A percentile compares a stretch with the other conserved stretches of the same genome.
These are phyloP conservation scores for Cyrtodaria siliqua DNA, from an alignment of 2,888 invertebrate species.

Conservation along the genomic window DNA sequence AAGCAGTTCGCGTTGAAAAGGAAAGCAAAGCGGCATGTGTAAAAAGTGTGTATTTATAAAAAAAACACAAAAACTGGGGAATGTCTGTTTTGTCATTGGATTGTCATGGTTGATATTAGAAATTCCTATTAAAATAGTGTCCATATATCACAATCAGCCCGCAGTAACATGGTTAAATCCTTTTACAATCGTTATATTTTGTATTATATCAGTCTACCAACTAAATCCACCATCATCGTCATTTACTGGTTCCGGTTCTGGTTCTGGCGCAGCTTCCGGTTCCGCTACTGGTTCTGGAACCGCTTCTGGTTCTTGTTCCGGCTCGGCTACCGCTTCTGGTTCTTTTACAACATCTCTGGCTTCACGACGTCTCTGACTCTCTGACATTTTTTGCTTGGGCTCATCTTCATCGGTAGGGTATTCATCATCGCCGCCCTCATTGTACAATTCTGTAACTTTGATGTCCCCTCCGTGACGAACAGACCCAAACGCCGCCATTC, in stretches of 20 bases:
- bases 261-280: slow-evolving; percentile 38
- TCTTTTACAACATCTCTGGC: slow-evolving; percentile 23
- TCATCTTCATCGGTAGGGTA: slow-evolving; percentile 58
- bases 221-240: slow-evolving; percentile 52
- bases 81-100: too few relatives aligned
- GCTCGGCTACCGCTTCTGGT: slow-evolving; percentile 21
- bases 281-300: slow-evolving; percentile 16
- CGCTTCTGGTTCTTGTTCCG: slow-evolving; percentile 4
- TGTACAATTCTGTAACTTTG: slow-evolving; percentile 46
- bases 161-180: too few relatives aligned
- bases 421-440: slow-evolving; percentile 41
- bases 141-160: too few relatives aligned
- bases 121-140: too few relatives aligned
- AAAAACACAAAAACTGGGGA: too few relatives aligned
- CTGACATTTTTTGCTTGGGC: slow-evolving; percentile 16
- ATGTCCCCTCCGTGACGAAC: slow-evolving; percentile 59
- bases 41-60: too few relatives aligned
- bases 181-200: too few relatives aligned
- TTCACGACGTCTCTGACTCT: slow-evolving; percentile 39
- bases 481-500: slow-evolving; percentile 65
- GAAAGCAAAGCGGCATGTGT: too few relatives aligned
- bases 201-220: slow-evolving; percentile 40
- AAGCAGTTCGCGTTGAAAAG: too few relatives aligned
- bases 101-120: too few relatives aligned
- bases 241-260: slow-evolving; percentile 33